phyloP scores from a whole-genome alignment of 2,888 invertebrate genomes.

The Parapristionchus giblindavisi region DNA sequence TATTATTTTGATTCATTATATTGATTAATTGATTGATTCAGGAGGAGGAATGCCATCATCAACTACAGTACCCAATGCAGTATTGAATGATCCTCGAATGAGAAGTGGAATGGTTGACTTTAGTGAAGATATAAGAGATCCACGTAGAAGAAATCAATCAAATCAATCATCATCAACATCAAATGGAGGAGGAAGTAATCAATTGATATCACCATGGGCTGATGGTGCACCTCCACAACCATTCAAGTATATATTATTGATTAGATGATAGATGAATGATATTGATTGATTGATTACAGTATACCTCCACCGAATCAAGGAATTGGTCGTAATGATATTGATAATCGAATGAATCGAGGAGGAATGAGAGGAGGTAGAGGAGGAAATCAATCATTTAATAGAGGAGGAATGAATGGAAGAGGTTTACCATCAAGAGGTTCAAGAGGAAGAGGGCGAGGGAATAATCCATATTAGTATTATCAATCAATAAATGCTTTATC shows the following conservation, averaged over 20 bases:
- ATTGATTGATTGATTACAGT: not conserved
- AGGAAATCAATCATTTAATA: not conserved
- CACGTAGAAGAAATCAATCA: constrained; percentile 26
- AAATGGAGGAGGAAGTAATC: constrained; percentile 4
- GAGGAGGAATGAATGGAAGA: constrained; percentile 4
- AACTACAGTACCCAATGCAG: too few relatives aligned
- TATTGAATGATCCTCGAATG: constrained; percentile 20
- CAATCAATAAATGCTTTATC: too few relatives aligned
- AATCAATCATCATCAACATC: not conserved
- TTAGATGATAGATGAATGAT: not conserved
- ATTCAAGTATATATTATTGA: constrained; percentile 35
- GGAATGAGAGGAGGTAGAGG: constrained; percentile 24
- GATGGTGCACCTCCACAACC: constrained; percentile 9
- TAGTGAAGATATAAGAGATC: constrained; percentile 35
- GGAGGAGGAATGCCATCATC: too few relatives aligned
- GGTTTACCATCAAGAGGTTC: constrained; percentile 9
- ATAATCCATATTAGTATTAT: constrained; percentile 2
- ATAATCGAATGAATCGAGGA: constrained; percentile 1
- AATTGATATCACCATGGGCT: constrained; percentile 24
- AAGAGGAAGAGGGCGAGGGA: constrained; percentile 24
- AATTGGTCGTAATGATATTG: not conserved
- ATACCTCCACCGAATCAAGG: constrained; percentile 4
- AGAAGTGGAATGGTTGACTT: not conserved
- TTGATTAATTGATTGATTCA: too few relatives aligned
- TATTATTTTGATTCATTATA: too few relatives aligned